phyloP scores from a whole-genome alignment of 2,888 invertebrate genomes.

The Liposcelis brunnea region DNA sequence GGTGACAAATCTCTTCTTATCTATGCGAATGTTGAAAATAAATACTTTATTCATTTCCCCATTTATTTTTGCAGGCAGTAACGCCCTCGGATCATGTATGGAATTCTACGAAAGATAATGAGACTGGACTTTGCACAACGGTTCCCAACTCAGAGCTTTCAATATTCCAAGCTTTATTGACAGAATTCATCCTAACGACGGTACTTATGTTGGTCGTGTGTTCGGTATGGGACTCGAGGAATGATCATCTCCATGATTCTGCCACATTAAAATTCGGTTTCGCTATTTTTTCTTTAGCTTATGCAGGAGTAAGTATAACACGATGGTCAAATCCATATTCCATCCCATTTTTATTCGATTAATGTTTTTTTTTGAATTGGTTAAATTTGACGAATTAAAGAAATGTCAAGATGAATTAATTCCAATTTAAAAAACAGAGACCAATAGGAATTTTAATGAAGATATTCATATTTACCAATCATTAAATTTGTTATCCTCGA shows the following conservation, averaged over 20 bases:
- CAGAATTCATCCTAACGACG: slow-evolving; percentile 1
- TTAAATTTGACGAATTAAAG: no score
- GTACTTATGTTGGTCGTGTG: slow-evolving; percentile 1
- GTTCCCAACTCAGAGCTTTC: neutral
- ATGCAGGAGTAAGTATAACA: slow-evolving; percentile 3
- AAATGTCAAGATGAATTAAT: no score
- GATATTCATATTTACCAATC: neutral
- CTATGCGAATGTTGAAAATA: no score
- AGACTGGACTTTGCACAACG: neutral
- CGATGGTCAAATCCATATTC: no score
- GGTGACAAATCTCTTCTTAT: no score
- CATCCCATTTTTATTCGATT: no score
- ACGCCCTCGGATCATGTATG: no score
- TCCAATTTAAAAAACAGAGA: no score
- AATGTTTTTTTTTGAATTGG: no score
- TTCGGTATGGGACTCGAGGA: slow-evolving; percentile 5
- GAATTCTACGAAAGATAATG: neutral
- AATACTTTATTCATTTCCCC: no score
- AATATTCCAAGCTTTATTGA: neutral
- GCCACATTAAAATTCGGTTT: slow-evolving; percentile 6
- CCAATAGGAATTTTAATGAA: neutral
- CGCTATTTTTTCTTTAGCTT: slow-evolving; percentile 1
- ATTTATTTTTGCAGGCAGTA: no score
- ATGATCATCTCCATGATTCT: neutral
- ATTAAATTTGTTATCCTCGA: no score